Percentiles rank a stretch among this genome's conserved stretches.
Evolutionary conservation across 2,888 invertebrate genomes (phyloP).

Genomic region (Anarsia innoxiella): DNA sequence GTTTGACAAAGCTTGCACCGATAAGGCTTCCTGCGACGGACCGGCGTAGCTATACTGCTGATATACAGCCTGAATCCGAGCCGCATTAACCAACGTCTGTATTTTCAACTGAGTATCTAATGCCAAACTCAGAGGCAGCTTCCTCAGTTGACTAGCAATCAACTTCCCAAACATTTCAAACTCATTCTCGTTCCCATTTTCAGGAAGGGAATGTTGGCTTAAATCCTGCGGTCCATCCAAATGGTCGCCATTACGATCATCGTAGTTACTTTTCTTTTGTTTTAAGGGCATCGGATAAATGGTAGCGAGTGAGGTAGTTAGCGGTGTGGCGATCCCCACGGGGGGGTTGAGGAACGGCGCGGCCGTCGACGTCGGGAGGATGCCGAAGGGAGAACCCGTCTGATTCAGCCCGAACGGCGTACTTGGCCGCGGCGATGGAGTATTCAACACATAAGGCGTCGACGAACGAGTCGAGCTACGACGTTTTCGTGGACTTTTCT

Average conservation of each 20-base stretch:
- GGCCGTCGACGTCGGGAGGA: constrained; percentile 53
- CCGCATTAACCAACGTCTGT: constrained; percentile 63
- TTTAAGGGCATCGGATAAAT: constrained; percentile 63
- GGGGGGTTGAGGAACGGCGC: constrained; percentile 64
- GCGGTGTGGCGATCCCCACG: constrained; percentile 65
- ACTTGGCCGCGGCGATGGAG: constrained; percentile 62
- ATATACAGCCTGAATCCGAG: constrained; percentile 65
- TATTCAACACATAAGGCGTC: constrained; percentile 65
- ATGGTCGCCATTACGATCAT: constrained; percentile 47
- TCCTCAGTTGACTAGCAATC: constrained; percentile 65
- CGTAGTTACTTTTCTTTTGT: constrained; percentile 54
- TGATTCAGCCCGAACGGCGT: constrained; percentile 64
- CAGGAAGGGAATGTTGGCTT: constrained; percentile 64
- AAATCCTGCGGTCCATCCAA: constrained; percentile 60
- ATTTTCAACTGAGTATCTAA: constrained; percentile 67
- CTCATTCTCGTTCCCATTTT: constrained; percentile 64
- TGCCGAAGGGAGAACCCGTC: constrained; percentile 48
- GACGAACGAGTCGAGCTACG: constrained; percentile 65
- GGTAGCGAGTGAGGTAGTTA: constrained; percentile 61
- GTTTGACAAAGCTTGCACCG: constrained; percentile 64
- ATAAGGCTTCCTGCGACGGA: constrained; percentile 62
- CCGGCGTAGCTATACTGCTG: constrained; percentile 69
- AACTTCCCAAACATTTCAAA: constrained; percentile 70
- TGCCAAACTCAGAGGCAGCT: constrained; percentile 59
- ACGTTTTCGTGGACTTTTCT: constrained; percentile 63